A percentile compares a stretch with the other conserved stretches of the same genome.
These are phyloP conservation scores for Okamejei kenojei DNA, from an alignment of 2,797 vertebrate genomes.

Conservation along the genomic window DNA sequence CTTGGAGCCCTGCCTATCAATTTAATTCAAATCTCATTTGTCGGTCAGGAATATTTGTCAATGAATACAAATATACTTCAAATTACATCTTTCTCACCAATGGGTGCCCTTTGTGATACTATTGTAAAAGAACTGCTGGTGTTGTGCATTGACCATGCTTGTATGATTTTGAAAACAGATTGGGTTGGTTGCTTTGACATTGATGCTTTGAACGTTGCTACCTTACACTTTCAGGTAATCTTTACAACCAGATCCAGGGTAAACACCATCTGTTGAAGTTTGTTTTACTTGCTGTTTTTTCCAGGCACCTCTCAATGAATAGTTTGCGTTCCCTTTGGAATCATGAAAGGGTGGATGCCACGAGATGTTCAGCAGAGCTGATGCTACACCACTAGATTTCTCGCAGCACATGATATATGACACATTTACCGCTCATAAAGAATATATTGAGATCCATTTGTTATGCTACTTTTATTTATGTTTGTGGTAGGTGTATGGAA, in stretches of 20 bases:
- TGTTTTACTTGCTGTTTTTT: not conserved
- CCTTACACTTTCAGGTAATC: not conserved
- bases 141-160: not conserved
- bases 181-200: not conserved
- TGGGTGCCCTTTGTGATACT: not conserved
- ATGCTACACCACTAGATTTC: not conserved
- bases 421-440: not conserved
- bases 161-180: not conserved
- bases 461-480: not conserved
- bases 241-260: not conserved
- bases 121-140: too few species aligned
- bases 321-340: not conserved
- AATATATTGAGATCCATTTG: not conserved
- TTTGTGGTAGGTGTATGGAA: too few species aligned
- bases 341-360: not conserved
- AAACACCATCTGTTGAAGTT: not conserved
- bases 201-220: not conserved
- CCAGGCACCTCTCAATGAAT: not conserved
- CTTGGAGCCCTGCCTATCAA: not conserved
- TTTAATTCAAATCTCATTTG: not conserved
- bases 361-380: not conserved
- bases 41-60: not conserved
- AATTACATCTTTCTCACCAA: not conserved
- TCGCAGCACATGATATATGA: not conserved
- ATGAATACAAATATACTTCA: not conserved